These are phyloP conservation scores for Cheilosia grossa DNA, from an alignment of 2,888 invertebrate species.

Conservation along the genomic window DNA sequence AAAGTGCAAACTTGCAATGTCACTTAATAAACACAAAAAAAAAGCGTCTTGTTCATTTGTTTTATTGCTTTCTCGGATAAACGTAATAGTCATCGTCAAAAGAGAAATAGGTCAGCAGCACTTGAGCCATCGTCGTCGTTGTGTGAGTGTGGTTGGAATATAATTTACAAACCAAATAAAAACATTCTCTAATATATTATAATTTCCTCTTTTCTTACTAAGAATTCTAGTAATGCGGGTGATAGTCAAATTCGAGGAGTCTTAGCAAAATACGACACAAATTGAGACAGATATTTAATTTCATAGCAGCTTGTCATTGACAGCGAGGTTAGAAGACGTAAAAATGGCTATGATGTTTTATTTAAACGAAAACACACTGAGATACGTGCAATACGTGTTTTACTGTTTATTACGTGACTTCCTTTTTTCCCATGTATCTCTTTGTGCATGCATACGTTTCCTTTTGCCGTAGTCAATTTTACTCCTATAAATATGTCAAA, in stretches of 20 bases:
- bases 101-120: conserved; percentile 56
- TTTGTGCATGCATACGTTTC: conserved; percentile 11
- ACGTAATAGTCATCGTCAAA: not conserved
- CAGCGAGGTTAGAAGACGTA: conserved; percentile 14
- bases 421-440: conserved; percentile 15
- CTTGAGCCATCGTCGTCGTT: conserved; percentile 35
- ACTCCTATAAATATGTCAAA: not conserved
- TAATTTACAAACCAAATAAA: conserved; percentile 1
- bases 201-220: conserved; percentile 14
- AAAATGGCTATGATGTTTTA: conserved; percentile 15
- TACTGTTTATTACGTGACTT: conserved; percentile 41
- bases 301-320: conserved; percentile 29
- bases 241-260: conserved; percentile 9
- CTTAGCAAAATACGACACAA: conserved; percentile 7
- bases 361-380: not conserved
- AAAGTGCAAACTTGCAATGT: conserved; percentile 65
- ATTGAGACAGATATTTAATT: conserved; percentile 18
- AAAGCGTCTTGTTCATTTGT: conserved; percentile 4
- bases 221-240: conserved; percentile 44
- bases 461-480: conserved; percentile 21
- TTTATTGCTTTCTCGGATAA: not conserved
- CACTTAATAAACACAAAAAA: conserved; percentile 12
- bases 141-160: conserved; percentile 5
- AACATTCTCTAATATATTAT: conserved; percentile 2
- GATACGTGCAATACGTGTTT: conserved; percentile 49